A percentile compares a stretch with the other conserved stretches of the same genome.
These are phyloP conservation scores for Chaetorhynchus papuensis DNA, from an alignment of 2,113 vertebrate genomes.

Conservation along the genomic window DNA sequence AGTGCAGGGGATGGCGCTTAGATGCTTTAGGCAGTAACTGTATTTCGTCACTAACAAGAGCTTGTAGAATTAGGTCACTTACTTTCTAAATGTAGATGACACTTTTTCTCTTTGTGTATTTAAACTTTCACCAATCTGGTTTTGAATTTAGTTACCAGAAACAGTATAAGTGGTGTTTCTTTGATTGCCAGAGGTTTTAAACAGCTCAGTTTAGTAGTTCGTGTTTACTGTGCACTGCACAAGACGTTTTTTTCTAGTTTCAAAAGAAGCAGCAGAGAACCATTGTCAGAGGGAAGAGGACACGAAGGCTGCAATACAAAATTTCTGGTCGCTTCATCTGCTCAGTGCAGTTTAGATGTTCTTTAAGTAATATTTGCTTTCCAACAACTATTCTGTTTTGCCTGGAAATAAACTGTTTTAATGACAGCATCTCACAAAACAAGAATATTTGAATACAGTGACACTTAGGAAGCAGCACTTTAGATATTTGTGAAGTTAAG, in stretches of 20 bases:
- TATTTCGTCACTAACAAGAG: conserved; percentile 47
- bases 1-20: not conserved
- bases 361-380: not conserved
- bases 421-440: not conserved
- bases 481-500: not conserved
- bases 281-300: not conserved
- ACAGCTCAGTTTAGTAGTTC: conserved; percentile 11
- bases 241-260: not conserved
- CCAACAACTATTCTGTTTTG: not conserved
- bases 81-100: conserved; percentile 30
- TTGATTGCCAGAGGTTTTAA: conserved; percentile 22
- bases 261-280: conserved; percentile 28
- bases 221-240: conserved; percentile 31
- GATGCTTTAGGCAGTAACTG: conserved; percentile 18
- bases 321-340: not conserved
- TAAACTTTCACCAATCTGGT: conserved; percentile 52
- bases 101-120: conserved; percentile 38
- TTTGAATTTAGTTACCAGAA: conserved; percentile 50
- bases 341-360: not conserved
- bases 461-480: not conserved
- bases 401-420: not conserved
- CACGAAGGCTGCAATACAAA: not conserved
- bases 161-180: not conserved
- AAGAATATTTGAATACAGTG: not conserved
- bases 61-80: conserved; percentile 42